Percentiles rank a stretch among this genome's conserved stretches.
These are phyloP conservation scores for Odobenus rosmarus DNA, from an alignment of 2,113 vertebrate genomes.

Conservation along the genomic window DNA sequence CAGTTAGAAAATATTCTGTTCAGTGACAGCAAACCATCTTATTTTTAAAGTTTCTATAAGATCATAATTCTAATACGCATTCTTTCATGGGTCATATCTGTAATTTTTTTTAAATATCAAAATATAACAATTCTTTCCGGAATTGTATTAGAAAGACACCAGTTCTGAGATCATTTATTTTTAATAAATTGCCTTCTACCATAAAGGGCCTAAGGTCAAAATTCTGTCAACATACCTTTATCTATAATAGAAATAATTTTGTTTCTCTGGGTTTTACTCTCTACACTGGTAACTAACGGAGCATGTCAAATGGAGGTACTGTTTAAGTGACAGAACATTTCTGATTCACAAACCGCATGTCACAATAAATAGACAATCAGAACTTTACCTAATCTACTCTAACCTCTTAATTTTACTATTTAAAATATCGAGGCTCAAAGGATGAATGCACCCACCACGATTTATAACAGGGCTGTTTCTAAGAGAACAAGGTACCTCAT, in stretches of 20 bases:
- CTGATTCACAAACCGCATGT: not conserved
- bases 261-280: not conserved
- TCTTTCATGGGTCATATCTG: not conserved
- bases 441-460: not conserved
- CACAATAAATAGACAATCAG: not conserved
- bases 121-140: not conserved
- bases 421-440: not conserved
- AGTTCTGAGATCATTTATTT: not conserved
- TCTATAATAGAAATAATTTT: not conserved
- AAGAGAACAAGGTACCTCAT: not conserved
- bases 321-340: not conserved
- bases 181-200: not conserved
- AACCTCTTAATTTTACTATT: not conserved
- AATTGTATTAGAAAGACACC: not conserved
- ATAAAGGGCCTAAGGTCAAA: not conserved
- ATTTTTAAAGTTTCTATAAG: not conserved
- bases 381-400: not conserved
- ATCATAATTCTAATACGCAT: not conserved
- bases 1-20: not conserved
- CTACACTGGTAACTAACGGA: not conserved
- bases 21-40: not conserved
- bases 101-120: not conserved
- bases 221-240: not conserved
- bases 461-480: not conserved
- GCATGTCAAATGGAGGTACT: not conserved